Conservation (phyloP, 1,140 invertebrate species). For the Zaprionus ghesquierei region DNA sequence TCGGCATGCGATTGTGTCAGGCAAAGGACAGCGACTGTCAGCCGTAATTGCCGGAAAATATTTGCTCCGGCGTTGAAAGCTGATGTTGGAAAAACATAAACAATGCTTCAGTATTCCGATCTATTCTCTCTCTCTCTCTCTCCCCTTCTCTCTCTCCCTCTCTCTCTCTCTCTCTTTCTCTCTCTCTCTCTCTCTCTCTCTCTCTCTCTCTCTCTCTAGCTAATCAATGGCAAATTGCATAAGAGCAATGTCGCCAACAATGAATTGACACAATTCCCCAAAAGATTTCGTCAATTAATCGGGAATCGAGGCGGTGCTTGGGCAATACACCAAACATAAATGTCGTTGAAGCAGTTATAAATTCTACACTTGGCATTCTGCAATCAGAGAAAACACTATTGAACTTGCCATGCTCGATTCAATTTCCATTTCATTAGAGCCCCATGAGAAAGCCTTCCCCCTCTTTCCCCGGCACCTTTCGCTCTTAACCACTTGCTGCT, state of each 20-base stretch:
- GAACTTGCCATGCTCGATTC: constrained; percentile 14
- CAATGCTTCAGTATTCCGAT: constrained; percentile 26
- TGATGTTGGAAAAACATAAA: constrained; percentile 57
- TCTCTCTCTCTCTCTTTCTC: constrained; percentile 16
- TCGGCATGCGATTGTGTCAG: constrained; percentile 21
- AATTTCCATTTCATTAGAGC: background rate
- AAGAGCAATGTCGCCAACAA: background rate
- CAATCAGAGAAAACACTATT: constrained; percentile 10
- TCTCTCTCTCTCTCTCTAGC: constrained; percentile 8
- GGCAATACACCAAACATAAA: background rate
- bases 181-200: background rate
- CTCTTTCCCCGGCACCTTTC: too few species aligned
- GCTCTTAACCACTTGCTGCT: too few species aligned
- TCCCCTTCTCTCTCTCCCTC: background rate
- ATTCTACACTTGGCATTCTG: constrained; percentile 12
- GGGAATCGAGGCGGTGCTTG: background rate
- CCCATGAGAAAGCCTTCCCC: background rate
- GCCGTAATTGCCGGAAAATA: constrained; percentile 12
- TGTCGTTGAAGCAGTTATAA: background rate
- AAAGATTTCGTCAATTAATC: background rate
- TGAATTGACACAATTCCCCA: background rate
- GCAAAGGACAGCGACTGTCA: constrained; percentile 55
- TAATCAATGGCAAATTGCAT: background rate
- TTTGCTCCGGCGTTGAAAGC: constrained; percentile 47
- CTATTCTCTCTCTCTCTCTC: background rate